Evolutionary conservation across 2,888 invertebrate species (phyloP).

Genomic region (Osedax fenrisi): DNA sequence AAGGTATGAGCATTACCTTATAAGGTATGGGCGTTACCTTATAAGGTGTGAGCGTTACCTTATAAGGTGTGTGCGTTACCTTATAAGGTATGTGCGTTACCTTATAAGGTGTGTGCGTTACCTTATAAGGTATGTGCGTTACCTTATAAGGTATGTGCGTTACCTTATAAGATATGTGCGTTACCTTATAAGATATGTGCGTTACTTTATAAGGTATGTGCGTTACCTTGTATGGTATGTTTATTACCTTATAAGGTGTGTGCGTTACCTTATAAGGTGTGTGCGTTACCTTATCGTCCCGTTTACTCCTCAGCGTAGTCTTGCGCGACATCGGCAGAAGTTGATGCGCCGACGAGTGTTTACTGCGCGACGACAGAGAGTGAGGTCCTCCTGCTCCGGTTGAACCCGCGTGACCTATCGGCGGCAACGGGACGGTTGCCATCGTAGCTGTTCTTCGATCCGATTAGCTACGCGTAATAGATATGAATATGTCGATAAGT

Average conservation of each 20-base stretch:
- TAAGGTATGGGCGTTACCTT: too few species aligned
- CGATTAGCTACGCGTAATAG: too few species aligned
- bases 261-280: background rate
- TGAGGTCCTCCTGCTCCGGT: background rate
- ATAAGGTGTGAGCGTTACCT: too few species aligned
- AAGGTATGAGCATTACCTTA: too few species aligned
- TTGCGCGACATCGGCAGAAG: background rate
- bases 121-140: background rate
- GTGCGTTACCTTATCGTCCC: background rate
- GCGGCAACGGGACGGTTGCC: background rate
- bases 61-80: too few species aligned
- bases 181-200: background rate
- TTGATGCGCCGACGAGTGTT: background rate
- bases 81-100: too few species aligned
- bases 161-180: background rate
- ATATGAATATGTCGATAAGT: too few species aligned
- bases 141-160: background rate
- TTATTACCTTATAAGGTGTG: background rate
- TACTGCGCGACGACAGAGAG: background rate
- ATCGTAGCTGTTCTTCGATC: too few species aligned
- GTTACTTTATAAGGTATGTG: background rate
- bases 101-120: background rate
- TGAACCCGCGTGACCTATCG: background rate
- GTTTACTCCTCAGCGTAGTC: background rate
- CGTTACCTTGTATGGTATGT: background rate